Conservation (phyloP, 2,888 invertebrate species). For the Drosophila phalerata region DNA sequence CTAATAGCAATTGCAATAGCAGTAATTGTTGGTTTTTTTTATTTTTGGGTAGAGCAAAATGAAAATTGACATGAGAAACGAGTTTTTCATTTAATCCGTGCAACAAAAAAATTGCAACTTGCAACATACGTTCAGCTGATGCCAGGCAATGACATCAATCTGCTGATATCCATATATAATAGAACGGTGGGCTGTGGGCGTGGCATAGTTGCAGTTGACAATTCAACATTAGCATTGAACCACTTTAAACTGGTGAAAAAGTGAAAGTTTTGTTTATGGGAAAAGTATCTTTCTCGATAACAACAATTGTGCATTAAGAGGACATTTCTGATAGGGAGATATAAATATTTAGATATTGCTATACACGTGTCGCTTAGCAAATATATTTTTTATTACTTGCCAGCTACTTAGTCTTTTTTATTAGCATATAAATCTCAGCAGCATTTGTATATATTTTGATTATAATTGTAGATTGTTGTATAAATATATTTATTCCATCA, state of each 20-base stretch:
- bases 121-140: constrained; percentile 19
- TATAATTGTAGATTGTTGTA: neutral
- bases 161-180: constrained; percentile 25
- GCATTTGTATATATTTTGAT: neutral
- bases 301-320: neutral
- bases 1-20: constrained; percentile 39
- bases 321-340: neutral
- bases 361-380: constrained; percentile 18
- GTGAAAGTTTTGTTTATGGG: constrained; percentile 46
- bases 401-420: neutral
- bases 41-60: constrained; percentile 34
- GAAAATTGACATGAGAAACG: constrained; percentile 54
- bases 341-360: neutral
- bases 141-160: constrained; percentile 52
- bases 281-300: neutral
- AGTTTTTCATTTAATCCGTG: constrained; percentile 43
- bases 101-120: constrained; percentile 24
- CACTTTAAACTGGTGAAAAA: constrained; percentile 25
- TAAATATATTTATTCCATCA: neutral
- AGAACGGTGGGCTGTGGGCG: constrained; percentile 20
- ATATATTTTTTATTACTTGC: constrained; percentile 10
- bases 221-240: constrained; percentile 41
- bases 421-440: neutral
- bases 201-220: constrained; percentile 45
- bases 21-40: constrained; percentile 16